These are phyloP conservation scores for Troides aeacus DNA, from an alignment of 2,888 invertebrate genomes.

Conservation along the genomic window DNA sequence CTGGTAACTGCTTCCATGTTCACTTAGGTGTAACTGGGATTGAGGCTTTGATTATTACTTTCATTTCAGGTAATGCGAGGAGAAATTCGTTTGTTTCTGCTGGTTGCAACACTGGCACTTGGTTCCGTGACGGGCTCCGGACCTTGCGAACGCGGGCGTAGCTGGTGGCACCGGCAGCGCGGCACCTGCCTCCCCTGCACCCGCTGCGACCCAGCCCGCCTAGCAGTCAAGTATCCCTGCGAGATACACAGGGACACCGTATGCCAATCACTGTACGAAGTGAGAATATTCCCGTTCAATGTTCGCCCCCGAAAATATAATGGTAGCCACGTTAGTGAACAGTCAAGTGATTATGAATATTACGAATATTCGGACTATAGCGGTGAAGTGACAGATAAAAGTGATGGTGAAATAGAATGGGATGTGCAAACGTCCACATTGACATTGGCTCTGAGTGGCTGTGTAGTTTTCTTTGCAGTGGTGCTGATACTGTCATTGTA, in stretches of 20 bases:
- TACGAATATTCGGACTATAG: constrained; percentile 69
- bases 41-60: too few species aligned
- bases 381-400: constrained; percentile 62
- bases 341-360: constrained; percentile 64
- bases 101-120: constrained; percentile 65
- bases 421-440: constrained; percentile 88
- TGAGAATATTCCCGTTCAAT: constrained; percentile 82
- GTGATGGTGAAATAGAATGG: constrained; percentile 77
- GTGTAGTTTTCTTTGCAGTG: constrained; percentile 88
- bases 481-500: constrained; percentile 87
- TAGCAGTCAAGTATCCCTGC: constrained; percentile 86
- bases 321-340: constrained; percentile 53
- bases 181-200: constrained; percentile 86
- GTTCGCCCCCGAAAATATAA: constrained; percentile 45
- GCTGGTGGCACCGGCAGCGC: constrained; percentile 85
- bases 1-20: neutral
- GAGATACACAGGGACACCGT: constrained; percentile 87
- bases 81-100: constrained; percentile 65
- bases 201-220: constrained; percentile 80
- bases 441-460: constrained; percentile 86
- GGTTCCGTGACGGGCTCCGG: constrained; percentile 55
- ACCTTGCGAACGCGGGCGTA: constrained; percentile 77
- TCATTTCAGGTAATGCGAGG: constrained; percentile 73
- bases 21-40: neutral
- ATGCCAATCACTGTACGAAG: constrained; percentile 84